These are phyloP conservation scores for Stichopus chloronotus DNA, from an alignment of 35 echinoderm and acorn worm genomes.

Conservation along the genomic window DNA sequence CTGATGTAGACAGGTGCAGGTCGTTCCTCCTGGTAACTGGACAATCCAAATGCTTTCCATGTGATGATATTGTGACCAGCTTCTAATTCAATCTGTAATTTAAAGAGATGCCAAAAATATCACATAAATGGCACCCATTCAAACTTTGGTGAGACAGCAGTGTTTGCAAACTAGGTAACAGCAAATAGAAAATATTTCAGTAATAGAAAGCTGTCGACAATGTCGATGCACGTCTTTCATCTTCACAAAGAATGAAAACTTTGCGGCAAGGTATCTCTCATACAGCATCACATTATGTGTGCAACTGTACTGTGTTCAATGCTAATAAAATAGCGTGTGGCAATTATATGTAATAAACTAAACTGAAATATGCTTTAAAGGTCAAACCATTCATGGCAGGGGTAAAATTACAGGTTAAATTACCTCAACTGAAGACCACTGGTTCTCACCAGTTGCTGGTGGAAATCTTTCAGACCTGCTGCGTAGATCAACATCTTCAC, in stretches of 20 bases:
- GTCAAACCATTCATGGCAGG: too few species aligned
- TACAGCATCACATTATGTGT: too few species aligned
- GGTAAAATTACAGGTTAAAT: background rate
- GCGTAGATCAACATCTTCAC: conserved; percentile 56
- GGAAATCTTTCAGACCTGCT: conserved; percentile 45
- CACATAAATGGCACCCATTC: background rate
- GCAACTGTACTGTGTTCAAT: too few species aligned
- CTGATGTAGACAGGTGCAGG: conserved; percentile 75
- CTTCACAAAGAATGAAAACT: too few species aligned
- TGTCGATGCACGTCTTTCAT: too few species aligned
- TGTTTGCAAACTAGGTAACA: too few species aligned
- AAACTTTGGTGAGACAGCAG: too few species aligned
- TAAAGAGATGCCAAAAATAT: background rate
- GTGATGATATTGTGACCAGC: conserved; percentile 90
- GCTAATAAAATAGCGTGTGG: too few species aligned
- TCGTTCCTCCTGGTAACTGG: conserved; percentile 1
- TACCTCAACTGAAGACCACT: conserved; percentile 78
- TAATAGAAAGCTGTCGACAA: background rate
- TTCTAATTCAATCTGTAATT: conserved; percentile 70
- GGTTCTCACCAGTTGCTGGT: conserved; percentile 76
- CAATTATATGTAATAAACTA: too few species aligned
- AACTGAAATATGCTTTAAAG: too few species aligned
- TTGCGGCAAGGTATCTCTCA: too few species aligned
- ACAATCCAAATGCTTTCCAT: conserved; percentile 84
- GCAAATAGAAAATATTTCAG: background rate